Conservation (phyloP, 2,797 vertebrate genomes). For the Salarias fasciatus region DNA sequence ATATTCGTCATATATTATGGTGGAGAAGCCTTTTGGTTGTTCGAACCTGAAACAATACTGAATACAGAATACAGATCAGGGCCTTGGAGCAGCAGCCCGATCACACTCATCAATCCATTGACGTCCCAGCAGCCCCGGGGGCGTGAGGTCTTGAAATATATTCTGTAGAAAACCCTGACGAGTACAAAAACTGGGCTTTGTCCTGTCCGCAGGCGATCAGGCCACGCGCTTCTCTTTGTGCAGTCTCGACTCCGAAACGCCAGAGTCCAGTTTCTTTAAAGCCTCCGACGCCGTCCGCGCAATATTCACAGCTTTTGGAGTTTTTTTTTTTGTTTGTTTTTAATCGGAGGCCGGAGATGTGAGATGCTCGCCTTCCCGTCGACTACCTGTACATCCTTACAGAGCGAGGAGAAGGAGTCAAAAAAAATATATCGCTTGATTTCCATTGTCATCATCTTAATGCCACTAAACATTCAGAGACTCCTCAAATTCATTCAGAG, state of each 20-base stretch:
- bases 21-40: slow-evolving; percentile 45
- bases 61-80: slow-evolving; percentile 22
- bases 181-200: slow-evolving; percentile 37
- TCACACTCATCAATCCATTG: slow-evolving; percentile 28
- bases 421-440: slow-evolving; percentile 33
- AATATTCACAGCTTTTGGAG: slow-evolving; percentile 75
- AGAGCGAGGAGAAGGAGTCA: no score
- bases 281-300: slow-evolving; percentile 16
- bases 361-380: slow-evolving; percentile 30
- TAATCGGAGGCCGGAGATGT: slow-evolving; percentile 41
- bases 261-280: slow-evolving; percentile 7
- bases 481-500: slow-evolving; percentile 21
- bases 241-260: slow-evolving; percentile 30
- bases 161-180: slow-evolving; percentile 61
- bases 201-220: slow-evolving; percentile 15
- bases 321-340: no score
- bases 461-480: slow-evolving; percentile 66
- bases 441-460: slow-evolving; percentile 48
- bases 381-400: slow-evolving; percentile 14
- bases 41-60: slow-evolving; percentile 48
- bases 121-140: slow-evolving; percentile 27
- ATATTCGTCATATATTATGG: slow-evolving; percentile 26
- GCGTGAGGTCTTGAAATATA: slow-evolving; percentile 36
- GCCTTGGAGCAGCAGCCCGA: slow-evolving; percentile 42
- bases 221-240: slow-evolving; percentile 27